These are phyloP conservation scores for Alaudala cheleensis DNA, from an alignment of 2,113 vertebrate species.

Conservation along the genomic window DNA sequence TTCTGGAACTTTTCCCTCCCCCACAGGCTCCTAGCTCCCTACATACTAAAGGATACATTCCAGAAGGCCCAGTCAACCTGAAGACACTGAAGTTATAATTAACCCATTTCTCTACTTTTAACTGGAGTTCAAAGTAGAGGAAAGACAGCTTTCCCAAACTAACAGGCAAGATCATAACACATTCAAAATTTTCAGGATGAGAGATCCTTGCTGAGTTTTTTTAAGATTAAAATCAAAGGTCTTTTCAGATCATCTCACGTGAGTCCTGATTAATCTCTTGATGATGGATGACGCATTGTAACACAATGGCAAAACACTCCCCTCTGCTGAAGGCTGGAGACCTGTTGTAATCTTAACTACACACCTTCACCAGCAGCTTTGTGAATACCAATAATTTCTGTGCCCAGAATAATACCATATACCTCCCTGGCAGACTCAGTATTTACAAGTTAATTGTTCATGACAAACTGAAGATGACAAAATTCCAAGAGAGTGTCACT, in stretches of 20 bases:
- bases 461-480: background rate
- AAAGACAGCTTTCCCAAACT: background rate
- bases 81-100: background rate
- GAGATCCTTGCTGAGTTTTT: background rate
- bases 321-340: background rate
- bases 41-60: background rate
- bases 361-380: background rate
- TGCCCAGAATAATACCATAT: background rate
- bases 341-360: background rate
- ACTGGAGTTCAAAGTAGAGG: background rate
- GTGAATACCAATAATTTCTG: background rate
- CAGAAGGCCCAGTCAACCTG: background rate
- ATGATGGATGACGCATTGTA: background rate
- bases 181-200: background rate
- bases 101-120: constrained; percentile 21
- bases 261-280: constrained; percentile 8
- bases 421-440: background rate
- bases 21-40: background rate
- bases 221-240: constrained; percentile 13
- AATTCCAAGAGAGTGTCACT: background rate
- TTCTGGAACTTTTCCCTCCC: background rate
- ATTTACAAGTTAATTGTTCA: background rate
- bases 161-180: background rate
- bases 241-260: constrained; percentile 18
- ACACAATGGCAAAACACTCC: background rate